Evolutionary conservation across 2,797 vertebrate genomes (phyloP), one percentile per base, ranked within the genome.

Genomic region (Columba guinea): DNA sequence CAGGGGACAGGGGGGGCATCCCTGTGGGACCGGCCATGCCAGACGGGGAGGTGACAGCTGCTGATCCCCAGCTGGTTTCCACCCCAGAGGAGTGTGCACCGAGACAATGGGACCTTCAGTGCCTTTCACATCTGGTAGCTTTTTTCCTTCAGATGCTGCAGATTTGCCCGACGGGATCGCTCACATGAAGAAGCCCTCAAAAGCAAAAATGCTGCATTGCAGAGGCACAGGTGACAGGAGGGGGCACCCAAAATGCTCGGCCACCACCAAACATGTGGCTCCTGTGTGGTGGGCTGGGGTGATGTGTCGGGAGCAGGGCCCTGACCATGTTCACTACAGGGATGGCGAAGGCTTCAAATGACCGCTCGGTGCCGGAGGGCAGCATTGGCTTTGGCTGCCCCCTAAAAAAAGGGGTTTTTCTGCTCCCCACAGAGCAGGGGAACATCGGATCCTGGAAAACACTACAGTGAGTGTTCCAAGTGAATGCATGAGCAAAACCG

Each of bases 401-500:
- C 15, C 17, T 1, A 10, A 20, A 12, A 35, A 49, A 5, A 11
- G 32, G 6, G 44, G 8, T 10, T 13, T 13, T 81, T 20, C 44
- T 60, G 30, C 44, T 75, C 14, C n/a, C 9, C 37, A 23, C 20
- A 64, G 48, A 37, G 67, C 68, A 79, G 13, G 48, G 73, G 27
- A 89, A 44, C 55, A 37, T 5, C 64, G 64, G 30, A 35, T 5
- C 21, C 62, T 35, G 63, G 20, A 19, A 70, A 93, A 46, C 22
- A 53, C n/a, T 53, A 21, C 32, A 4, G 35, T 28, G 34, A 44
- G 76, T n/a, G 34, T 7, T 23, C 27, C 18, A 24, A 35, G 16
- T 2, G 1, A 35, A 35, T 0, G 27, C 16, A 22, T 0, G 10
- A 52, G 56, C 30, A 3, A 35, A 87, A 19, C 0, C 1, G 1